Base-by-base conservation (phyloP, 1,140 invertebrate genomes). In the Neuroterus valhalla region DNA sequence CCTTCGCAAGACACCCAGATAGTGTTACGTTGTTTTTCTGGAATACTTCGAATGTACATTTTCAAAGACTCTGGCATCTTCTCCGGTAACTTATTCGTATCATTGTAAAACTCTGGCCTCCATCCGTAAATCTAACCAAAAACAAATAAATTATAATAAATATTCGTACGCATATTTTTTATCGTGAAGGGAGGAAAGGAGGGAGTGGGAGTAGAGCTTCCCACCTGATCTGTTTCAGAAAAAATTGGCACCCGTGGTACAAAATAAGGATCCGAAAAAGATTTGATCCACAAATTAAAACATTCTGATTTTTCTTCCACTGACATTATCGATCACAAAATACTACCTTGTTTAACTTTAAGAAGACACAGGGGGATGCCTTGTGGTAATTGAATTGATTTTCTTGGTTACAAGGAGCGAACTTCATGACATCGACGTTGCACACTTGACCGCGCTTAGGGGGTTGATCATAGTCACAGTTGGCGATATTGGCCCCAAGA, bases 1-100 rank as follows among this genome's bases (percentile, higher is more conserved):
- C 96, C 96, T 82, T 96, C 93, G 83, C 96, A 98, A 2, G 95
- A 95, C 3, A 98, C 92, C 95, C 96, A 97, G 71, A 98, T 92
- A 68, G 94, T 96, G 76, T 95, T 94, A 8, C 94, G 90, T 91
- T 95, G 76, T 26, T 89, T 79, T 43, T 71, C 45, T 31, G 21
- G 44, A 68, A 68, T 38, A 69, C 87, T 89, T 55, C 85, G 90
- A 66, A 96, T 95, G 75, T 93, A 91, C 0, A 89, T 78, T 76
- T 93, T 92, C 6, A 96, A 86, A 10, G 92, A 89, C 5, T 82
- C 11, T 0, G 96, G 94, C 93, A 96, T 94, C 5, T 93, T 90
- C 0, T 84, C 74, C 1, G 94, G 94, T 66, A 95, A 86, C 42
- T 90, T 79, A 0, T 86, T 79, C 0, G 92, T 91, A 26, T 92